Evolutionary conservation across 2,113 vertebrate species (phyloP).

Genomic region (Trogon melanurus): DNA sequence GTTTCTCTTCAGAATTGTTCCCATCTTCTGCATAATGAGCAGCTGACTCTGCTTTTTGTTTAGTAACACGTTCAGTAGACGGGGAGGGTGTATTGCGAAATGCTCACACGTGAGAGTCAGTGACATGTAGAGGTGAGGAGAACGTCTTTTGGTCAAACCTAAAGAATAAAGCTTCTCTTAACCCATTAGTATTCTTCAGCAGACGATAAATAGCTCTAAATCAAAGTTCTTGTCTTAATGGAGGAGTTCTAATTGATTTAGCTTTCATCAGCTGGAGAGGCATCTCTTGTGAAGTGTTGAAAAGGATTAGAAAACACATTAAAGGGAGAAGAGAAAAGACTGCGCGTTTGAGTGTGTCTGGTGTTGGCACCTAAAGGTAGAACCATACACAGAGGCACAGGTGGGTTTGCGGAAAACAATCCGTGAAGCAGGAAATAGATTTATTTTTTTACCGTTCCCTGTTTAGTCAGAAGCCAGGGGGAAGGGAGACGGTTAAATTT

Average conservation of each 20-base stretch:
- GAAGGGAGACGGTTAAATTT: not conserved
- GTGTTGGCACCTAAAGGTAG: not conserved
- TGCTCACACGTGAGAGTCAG: not conserved
- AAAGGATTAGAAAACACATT: not conserved
- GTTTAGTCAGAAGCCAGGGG: not conserved
- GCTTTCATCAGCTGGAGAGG: not conserved
- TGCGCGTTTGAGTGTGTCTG: not conserved
- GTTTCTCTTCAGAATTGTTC: not conserved
- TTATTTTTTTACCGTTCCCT: accelerated
- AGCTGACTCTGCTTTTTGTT: not conserved
- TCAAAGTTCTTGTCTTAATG: not conserved
- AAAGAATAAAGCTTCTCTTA: not conserved
- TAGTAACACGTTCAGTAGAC: not conserved
- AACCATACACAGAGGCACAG: not conserved
- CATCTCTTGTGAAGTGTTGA: not conserved
- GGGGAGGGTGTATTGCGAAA: not conserved
- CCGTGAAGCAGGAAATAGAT: not conserved
- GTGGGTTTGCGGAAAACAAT: not conserved
- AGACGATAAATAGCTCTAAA: not conserved
- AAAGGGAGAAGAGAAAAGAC: not conserved
- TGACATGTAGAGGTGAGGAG: not conserved
- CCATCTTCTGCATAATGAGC: not conserved
- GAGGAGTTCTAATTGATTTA: not conserved
- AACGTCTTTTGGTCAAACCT: not conserved
- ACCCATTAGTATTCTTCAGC: not conserved